Evolutionary conservation across 2,797 vertebrate species (phyloP).

Genomic region (Halcyon chelicuti): DNA sequence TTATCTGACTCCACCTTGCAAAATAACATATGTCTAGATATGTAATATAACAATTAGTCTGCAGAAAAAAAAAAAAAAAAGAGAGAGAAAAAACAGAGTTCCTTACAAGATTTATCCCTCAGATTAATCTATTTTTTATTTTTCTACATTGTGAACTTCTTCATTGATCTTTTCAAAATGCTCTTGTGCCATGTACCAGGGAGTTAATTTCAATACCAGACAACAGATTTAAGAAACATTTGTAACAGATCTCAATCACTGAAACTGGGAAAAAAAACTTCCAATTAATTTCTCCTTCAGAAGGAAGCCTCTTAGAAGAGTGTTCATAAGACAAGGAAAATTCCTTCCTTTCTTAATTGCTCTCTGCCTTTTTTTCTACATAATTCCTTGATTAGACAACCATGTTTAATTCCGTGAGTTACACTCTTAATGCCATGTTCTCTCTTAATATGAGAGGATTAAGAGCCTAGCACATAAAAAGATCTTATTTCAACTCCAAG

Average conservation of each 20-base stretch:
- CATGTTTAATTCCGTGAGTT: not conserved
- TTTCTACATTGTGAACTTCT: not conserved
- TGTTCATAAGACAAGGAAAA: not conserved
- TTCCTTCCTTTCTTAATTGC: not conserved
- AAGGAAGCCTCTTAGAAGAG: not conserved
- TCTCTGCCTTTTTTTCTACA: not conserved
- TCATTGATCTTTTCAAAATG: not conserved
- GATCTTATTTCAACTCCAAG: not conserved
- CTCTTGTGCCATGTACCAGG: not conserved
- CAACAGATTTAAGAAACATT: not conserved
- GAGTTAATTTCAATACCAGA: not conserved
- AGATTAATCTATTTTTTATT: not conserved
- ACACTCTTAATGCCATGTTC: not conserved
- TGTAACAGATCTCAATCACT: not conserved
- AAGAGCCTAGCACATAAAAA: not conserved
- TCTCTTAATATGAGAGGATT: not conserved
- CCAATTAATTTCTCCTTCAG: not conserved
- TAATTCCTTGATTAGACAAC: not conserved
- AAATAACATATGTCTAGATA: not conserved
- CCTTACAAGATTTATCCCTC: not conserved
- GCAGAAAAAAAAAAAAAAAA: too few species aligned
- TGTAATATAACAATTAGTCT: not conserved
- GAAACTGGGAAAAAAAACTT: not conserved
- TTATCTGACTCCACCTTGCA: conserved; percentile 17
- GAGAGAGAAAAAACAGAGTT: not conserved